Conservation (phyloP, 2,888 invertebrate genomes). For the Drosophila prolongata region DNA sequence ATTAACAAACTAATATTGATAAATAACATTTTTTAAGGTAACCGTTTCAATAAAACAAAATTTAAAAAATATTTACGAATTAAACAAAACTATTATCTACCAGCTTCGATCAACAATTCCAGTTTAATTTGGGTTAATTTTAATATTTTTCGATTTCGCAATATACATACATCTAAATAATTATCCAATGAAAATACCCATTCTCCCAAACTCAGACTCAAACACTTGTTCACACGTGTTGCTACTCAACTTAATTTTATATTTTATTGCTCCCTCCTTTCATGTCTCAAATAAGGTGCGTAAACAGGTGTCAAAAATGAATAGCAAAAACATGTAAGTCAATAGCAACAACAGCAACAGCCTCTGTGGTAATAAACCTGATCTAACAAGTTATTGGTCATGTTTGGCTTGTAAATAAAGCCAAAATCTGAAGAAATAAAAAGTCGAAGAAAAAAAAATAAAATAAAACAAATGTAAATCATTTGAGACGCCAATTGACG, state of each 20-base stretch:
- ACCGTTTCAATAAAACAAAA: too few relatives aligned
- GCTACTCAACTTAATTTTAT: background rate
- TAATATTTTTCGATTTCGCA: background rate
- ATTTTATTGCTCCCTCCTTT: slow-evolving; percentile 16
- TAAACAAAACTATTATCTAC: too few relatives aligned
- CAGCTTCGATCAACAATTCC: too few relatives aligned
- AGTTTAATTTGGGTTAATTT: background rate
- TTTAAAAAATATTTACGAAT: too few relatives aligned
- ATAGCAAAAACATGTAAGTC: slow-evolving; percentile 24
- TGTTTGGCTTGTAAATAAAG: slow-evolving; percentile 28
- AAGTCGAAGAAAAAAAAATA: slow-evolving; percentile 12
- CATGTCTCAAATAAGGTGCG: slow-evolving; percentile 44
- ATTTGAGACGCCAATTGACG: slow-evolving; percentile 53
- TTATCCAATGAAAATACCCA: slow-evolving; percentile 3
- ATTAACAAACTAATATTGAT: too few relatives aligned
- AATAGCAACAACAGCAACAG: slow-evolving; percentile 31
- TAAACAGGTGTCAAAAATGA: slow-evolving; percentile 67
- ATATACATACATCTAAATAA: slow-evolving; percentile 1
- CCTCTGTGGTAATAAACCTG: slow-evolving; percentile 30
- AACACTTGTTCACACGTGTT: slow-evolving; percentile 41
- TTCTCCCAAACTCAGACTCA: slow-evolving; percentile 23
- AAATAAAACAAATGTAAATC: slow-evolving; percentile 36
- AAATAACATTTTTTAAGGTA: too few relatives aligned
- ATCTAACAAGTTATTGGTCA: slow-evolving; percentile 56
- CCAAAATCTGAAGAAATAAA: slow-evolving; percentile 10